Base-by-base conservation (phyloP, 2,888 invertebrate genomes). In the Ectobius pallidus region DNA sequence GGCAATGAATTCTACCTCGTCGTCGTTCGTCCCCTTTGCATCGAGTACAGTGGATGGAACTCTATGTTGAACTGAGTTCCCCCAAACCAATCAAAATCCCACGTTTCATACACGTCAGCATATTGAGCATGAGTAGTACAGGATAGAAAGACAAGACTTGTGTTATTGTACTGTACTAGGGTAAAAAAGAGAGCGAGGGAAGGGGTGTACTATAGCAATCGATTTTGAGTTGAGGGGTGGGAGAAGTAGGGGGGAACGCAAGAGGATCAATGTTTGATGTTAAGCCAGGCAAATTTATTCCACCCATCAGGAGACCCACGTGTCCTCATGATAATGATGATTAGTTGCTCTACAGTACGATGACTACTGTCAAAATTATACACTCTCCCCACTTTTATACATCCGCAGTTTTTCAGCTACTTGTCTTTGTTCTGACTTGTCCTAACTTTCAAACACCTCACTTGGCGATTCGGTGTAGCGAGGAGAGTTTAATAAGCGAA, bases 41-140 rank as follows among this genome's bases (percentile, higher is more conserved):
- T 6, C 18, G 46, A 18, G 6, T 18, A 46, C 46, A n/a, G 22
- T 52, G 7, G 20, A 52, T 25, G 2, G n/a, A 9, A 11, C 52
- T 9, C 52, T 52, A 22, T 52, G 25, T 14, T 22, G 11, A 9
- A 52, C 52, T 52, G 52, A 25, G 3, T 25, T n/a, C 25, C n/a
- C 2, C 39, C 25, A 63, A 63, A 42, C 63, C 63, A 63, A 63
- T 63, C 63, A 63, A 63, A 63, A 63, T 42, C 22, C 42, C 42
- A 25, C 39, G 20, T 52, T 14, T 25, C 25, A 14, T 25, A n/a
- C 11, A 52, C 52, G 52, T 52, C 52, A 52, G 14, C 20, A 25
- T 52, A 25, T 25, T 52, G 52, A 25, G 52, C 52, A 52, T 52
- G 52, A 22, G 52, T 52, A 46, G 46, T 46, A 20, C n/a, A n/a